Conservation (phyloP, 2,113 vertebrate species). For the Rhinoptilus africanus region DNA sequence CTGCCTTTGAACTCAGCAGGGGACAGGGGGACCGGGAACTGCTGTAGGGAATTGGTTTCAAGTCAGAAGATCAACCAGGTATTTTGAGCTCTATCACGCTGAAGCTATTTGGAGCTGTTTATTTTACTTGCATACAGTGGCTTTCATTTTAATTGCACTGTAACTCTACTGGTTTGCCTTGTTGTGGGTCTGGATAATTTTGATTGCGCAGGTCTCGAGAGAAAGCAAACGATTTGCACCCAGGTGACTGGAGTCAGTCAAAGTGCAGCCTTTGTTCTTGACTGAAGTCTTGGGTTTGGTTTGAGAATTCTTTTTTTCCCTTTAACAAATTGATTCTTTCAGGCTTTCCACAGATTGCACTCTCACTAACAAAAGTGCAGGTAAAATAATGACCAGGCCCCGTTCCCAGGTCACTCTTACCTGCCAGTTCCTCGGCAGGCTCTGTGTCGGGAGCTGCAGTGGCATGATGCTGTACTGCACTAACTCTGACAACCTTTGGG, state of each 20-base stretch:
- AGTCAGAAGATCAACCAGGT: slow-evolving; percentile 62
- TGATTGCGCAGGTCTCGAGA: neutral
- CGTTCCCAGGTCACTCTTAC: neutral
- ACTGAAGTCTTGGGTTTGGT: neutral
- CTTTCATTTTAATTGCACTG: slow-evolving; percentile 55
- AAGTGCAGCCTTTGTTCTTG: slow-evolving; percentile 21
- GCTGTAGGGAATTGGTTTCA: slow-evolving; percentile 59
- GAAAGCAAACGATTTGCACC: neutral
- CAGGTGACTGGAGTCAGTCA: slow-evolving; percentile 12
- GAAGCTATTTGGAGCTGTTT: slow-evolving; percentile 35
- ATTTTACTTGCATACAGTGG: slow-evolving; percentile 41
- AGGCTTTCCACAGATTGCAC: neutral
- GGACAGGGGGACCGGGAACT: slow-evolving; percentile 23
- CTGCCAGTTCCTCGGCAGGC: neutral
- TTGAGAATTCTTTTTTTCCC: neutral
- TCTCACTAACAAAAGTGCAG: neutral
- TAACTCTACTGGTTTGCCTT: slow-evolving; percentile 30
- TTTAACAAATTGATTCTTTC: slow-evolving; percentile 24
- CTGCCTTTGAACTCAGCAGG: slow-evolving; percentile 75
- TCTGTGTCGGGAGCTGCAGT: neutral
- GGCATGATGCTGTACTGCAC: neutral
- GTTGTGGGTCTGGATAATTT: slow-evolving; percentile 5
- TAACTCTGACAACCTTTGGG: neutral
- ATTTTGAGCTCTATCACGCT: slow-evolving; percentile 28
- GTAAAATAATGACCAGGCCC: neutral